Percentiles rank a stretch among this genome's conserved stretches.
Conservation (phyloP, 2,113 vertebrate species). For the Sphyrna mokarran region DNA sequence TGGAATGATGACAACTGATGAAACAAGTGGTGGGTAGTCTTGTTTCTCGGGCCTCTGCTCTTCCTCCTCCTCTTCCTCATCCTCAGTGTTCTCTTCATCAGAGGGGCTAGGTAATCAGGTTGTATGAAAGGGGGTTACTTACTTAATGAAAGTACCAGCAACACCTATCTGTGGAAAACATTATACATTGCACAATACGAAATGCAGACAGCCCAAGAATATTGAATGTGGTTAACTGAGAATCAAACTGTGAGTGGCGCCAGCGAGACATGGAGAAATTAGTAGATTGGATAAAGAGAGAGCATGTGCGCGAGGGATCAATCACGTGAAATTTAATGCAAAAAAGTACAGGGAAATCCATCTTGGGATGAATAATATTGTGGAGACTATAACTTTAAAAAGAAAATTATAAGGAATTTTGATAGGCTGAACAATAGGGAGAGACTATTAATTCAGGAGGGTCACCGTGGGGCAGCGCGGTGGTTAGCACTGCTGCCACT, state of each 20-base stretch:
- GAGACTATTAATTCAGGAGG: not conserved
- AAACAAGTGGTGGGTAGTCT: conserved; percentile 63
- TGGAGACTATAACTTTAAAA: not conserved
- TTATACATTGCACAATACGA: not conserved
- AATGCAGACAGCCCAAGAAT: not conserved
- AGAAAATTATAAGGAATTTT: not conserved
- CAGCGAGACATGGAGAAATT: not conserved
- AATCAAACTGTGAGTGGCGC: not conserved
- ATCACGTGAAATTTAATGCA: not conserved
- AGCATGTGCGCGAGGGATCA: not conserved
- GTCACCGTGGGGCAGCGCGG: not conserved
- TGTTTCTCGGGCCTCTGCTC: conserved; percentile 53
- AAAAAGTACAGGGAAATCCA: not conserved
- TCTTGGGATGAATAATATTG: not conserved
- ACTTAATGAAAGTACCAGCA: not conserved
- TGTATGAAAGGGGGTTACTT: not conserved
- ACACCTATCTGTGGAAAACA: not conserved
- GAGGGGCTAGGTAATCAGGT: conserved; percentile 58
- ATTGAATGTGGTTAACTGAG: not conserved
- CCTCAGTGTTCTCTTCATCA: conserved; percentile 79
- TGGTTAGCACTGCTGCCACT: too few species aligned
- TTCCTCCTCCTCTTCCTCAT: conserved; percentile 67
- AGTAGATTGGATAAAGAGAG: not conserved
- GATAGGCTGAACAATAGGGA: not conserved
- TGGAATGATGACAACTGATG: conserved; percentile 68